Evolutionary conservation across 2,113 vertebrate species (phyloP).

Genomic region (Pluvianellus socialis): DNA sequence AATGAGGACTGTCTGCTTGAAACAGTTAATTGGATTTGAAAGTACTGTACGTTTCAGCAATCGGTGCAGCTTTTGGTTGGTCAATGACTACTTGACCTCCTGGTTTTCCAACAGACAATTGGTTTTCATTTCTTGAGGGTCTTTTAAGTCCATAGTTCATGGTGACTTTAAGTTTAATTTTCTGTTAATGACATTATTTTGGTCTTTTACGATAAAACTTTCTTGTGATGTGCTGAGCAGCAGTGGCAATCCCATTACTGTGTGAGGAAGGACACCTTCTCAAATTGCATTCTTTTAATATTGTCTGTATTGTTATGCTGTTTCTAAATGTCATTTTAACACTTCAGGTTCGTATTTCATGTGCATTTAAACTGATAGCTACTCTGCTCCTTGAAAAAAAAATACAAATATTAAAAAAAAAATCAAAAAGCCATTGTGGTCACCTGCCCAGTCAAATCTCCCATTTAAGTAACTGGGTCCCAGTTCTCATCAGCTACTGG

Average conservation of each 20-base stretch:
- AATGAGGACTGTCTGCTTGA: slow-evolving; percentile 71
- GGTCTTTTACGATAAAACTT: slow-evolving; percentile 62
- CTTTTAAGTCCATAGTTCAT: slow-evolving; percentile 70
- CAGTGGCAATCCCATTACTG: slow-evolving; percentile 67
- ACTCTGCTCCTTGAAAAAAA: background rate
- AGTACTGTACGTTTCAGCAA: slow-evolving; percentile 64
- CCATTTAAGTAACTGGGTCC: background rate
- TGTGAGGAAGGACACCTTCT: slow-evolving; percentile 43
- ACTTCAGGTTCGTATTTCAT: background rate
- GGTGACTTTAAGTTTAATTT: slow-evolving; percentile 70
- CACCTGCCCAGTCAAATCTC: background rate
- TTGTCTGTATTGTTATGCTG: background rate
- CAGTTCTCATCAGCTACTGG: background rate
- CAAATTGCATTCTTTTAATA: slow-evolving; percentile 21
- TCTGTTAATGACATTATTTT: slow-evolving; percentile 72
- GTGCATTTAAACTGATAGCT: background rate
- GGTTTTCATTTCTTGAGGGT: slow-evolving; percentile 65
- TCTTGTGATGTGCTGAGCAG: slow-evolving; percentile 60
- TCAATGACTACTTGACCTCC: slow-evolving; percentile 76
- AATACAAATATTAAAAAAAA: background rate
- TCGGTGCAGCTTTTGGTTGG: slow-evolving; percentile 62
- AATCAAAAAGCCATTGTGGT: background rate
- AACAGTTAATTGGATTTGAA: slow-evolving; percentile 83
- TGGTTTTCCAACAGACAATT: slow-evolving; percentile 71
- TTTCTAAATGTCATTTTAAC: slow-evolving; percentile 43